phyloP scores from a whole-genome alignment of 1,140 invertebrate species.

The Dryas iulia region DNA sequence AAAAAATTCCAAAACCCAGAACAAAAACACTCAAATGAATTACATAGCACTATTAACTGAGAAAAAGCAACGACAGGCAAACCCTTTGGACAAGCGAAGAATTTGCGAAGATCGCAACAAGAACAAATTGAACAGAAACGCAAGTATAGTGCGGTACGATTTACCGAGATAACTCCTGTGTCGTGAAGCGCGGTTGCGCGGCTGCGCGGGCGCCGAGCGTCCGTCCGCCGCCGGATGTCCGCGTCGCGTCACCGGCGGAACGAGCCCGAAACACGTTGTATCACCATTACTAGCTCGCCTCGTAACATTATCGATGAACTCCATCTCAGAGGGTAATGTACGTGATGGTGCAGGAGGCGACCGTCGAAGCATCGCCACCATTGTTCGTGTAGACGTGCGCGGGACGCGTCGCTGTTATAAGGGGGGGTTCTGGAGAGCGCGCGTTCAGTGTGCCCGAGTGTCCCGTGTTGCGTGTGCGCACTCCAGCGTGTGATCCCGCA shows the following conservation, averaged over 20 bases:
- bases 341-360: constrained; percentile 27
- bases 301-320: constrained; percentile 13
- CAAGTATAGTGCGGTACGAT: constrained; percentile 75
- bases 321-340: constrained; percentile 48
- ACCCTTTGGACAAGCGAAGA: constrained; percentile 72
- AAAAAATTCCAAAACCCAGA: background rate
- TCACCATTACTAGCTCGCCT: constrained; percentile 44
- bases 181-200: constrained; percentile 52
- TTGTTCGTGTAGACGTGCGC: constrained; percentile 55
- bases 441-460: constrained; percentile 75
- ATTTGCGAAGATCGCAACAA: constrained; percentile 75
- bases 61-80: constrained; percentile 72
- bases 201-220: constrained; percentile 60
- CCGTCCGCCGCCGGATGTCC: constrained; percentile 67
- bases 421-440: constrained; percentile 70
- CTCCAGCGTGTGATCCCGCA: constrained; percentile 51
- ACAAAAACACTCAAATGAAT: background rate
- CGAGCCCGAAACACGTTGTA: constrained; percentile 16
- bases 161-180: constrained; percentile 75
- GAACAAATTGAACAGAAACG: constrained; percentile 76
- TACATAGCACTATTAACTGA: constrained; percentile 33
- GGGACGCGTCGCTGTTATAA: constrained; percentile 76
- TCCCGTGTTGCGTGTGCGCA: constrained; percentile 75
- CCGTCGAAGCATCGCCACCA: constrained; percentile 44
- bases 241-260: constrained; percentile 32